Conservation (phyloP, 1,140 invertebrate species). For the Drosophila pachea region DNA sequence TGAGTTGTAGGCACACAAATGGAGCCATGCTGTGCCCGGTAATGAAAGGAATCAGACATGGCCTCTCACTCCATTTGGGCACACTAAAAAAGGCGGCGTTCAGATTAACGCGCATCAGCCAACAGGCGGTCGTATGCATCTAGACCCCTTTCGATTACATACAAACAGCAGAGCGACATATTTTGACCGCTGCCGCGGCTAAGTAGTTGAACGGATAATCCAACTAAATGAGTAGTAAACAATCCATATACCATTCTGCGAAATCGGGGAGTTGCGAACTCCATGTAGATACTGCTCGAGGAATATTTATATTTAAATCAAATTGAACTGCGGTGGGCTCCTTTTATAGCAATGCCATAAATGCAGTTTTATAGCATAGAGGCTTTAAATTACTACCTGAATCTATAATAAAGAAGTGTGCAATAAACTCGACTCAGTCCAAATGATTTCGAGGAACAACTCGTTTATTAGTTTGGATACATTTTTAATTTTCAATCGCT, state of each 20-base stretch:
- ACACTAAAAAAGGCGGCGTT: conserved; percentile 40
- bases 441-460: background rate
- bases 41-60: conserved; percentile 41
- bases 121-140: conserved; percentile 31
- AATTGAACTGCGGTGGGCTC: no score
- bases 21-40: conserved; percentile 48
- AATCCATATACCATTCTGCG: background rate
- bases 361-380: no score
- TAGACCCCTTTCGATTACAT: conserved; percentile 25
- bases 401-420: no score
- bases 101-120: conserved; percentile 60
- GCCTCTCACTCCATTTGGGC: conserved; percentile 35
- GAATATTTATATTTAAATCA: no score
- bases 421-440: background rate
- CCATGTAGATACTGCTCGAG: no score
- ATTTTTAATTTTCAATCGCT: background rate
- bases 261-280: no score
- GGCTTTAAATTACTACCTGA: no score
- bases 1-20: background rate
- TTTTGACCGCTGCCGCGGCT: conserved; percentile 7
- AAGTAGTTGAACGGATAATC: conserved; percentile 2
- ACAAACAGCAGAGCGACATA: conserved; percentile 31
- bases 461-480: background rate
- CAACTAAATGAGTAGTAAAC: background rate
- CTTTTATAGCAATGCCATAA: no score